Base-by-base conservation (phyloP, 2,888 invertebrate species). In the Coremacera marginata region DNA sequence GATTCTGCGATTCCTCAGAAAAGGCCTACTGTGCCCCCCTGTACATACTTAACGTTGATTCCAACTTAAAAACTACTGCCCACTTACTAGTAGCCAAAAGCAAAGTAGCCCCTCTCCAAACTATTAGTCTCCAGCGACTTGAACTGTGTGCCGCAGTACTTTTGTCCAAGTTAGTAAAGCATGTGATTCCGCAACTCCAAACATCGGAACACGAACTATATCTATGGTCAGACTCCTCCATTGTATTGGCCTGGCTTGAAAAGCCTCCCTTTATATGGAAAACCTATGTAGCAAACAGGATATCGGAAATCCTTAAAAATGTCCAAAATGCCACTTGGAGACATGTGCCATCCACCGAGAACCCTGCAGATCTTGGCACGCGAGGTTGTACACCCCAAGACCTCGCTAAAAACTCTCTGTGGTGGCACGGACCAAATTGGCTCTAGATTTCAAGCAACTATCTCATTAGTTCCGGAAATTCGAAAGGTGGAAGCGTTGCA, bases 211-310 rank as follows among this genome's bases (percentile, higher is more conserved):
- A 62, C 25, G 25, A 19, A 11, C 5, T 37, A 2, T 22, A 49
- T 57, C 37, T 67, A 2, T 80, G 76, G 71, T 73, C 76, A 3
- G 76, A 79, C 34, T 76, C 73, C 2, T 57, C 79, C 5, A 77
- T 77, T 27, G 76, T 79, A 9, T 27, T 74, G 4, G 70, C 76
- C 0, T 79, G 80, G 55, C n/a, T n/a, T n/a, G n/a, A n/a, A n/a
- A n/a, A n/a, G n/a, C 77, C 76, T 19, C 67, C 79, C 9, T 57
- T 67, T 49, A 55, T 22, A 0, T 77, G 70, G 77, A 78, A 60
- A 34, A 76, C 78, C 1, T 77, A 76, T 25, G 63, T 74, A 1
- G 78, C 73, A 1, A 77, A 78, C 27, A 52, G 78, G 8, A 51
- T 72, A 5, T 72, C 79, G 9, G 49, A 70, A 44, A 76, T 76